Evolutionary conservation across 2,797 vertebrate species (phyloP).

Genomic region (Myiothlypis chrysogaster): DNA sequence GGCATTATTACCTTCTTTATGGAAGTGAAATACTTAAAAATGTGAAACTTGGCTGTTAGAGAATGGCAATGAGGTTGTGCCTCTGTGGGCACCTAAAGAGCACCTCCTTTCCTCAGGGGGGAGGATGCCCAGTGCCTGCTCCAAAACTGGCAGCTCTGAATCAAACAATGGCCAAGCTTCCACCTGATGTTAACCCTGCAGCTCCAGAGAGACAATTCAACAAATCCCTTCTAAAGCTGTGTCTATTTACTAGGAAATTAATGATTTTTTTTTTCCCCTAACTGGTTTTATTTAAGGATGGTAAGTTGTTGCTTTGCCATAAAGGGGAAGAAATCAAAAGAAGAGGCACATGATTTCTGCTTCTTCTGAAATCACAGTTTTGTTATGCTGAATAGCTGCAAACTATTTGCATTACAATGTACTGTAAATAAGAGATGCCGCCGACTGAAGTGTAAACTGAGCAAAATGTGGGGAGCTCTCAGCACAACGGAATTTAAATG

Average conservation of each 20-base stretch:
- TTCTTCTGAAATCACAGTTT: background rate
- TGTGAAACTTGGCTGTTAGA: background rate
- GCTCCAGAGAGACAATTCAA: background rate
- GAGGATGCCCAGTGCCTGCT: background rate
- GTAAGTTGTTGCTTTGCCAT: background rate
- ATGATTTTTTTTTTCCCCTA: rapidly evolving
- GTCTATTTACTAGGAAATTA: background rate
- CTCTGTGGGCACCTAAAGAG: background rate
- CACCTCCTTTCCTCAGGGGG: background rate
- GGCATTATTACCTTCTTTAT: background rate
- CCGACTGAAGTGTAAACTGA: background rate
- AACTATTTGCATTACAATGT: slow-evolving; percentile 28
- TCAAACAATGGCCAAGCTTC: background rate
- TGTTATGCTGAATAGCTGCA: slow-evolving; percentile 14
- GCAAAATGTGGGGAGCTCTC: background rate
- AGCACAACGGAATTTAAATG: background rate
- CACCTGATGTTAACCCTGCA: background rate
- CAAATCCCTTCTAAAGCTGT: background rate
- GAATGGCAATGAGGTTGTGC: background rate
- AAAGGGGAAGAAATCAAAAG: background rate
- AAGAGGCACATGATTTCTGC: background rate
- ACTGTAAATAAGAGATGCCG: slow-evolving; percentile 5
- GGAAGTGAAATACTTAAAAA: background rate
- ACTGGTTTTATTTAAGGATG: background rate
- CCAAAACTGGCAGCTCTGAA: background rate